Conservation (phyloP, 2,888 invertebrate genomes). For the Thecophora atra region DNA sequence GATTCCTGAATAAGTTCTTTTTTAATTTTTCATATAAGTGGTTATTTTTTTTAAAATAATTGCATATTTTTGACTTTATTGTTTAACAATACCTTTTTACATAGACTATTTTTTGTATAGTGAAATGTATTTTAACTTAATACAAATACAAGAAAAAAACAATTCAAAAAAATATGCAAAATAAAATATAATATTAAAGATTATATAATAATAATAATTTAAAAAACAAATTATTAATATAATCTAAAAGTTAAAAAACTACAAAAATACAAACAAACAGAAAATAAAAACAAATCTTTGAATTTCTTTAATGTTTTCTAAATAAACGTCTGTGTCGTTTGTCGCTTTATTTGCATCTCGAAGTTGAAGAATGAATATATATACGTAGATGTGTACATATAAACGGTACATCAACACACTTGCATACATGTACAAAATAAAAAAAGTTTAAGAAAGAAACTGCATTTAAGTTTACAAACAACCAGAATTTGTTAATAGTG, state of each 20-base stretch:
- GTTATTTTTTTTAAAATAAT: slow-evolving; percentile 19
- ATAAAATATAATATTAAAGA: not conserved
- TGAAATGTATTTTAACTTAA: slow-evolving; percentile 10
- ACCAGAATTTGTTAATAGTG: too few relatives aligned
- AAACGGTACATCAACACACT: too few relatives aligned
- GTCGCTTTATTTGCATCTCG: slow-evolving; percentile 23
- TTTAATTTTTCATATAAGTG: not conserved
- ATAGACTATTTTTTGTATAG: slow-evolving; percentile 31
- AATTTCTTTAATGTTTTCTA: slow-evolving; percentile 25
- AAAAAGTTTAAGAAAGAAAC: too few relatives aligned
- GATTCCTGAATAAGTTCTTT: slow-evolving; percentile 15
- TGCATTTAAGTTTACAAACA: too few relatives aligned
- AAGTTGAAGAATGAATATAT: slow-evolving; percentile 20
- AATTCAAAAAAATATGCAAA: slow-evolving; percentile 20
- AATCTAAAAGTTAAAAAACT: slow-evolving; percentile 31
- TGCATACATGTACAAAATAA: too few relatives aligned
- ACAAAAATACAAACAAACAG: slow-evolving; percentile 18
- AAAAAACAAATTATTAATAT: slow-evolving; percentile 15
- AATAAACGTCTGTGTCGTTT: slow-evolving; percentile 7
- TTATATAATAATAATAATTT: not conserved
- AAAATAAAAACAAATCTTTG: slow-evolving; percentile 16
- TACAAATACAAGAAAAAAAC: not conserved
- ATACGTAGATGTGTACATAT: too few relatives aligned
- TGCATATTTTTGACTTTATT: not conserved
- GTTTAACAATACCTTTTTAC: slow-evolving; percentile 26